Conservation (phyloP, 2,113 vertebrate genomes). For the Passer domesticus region DNA sequence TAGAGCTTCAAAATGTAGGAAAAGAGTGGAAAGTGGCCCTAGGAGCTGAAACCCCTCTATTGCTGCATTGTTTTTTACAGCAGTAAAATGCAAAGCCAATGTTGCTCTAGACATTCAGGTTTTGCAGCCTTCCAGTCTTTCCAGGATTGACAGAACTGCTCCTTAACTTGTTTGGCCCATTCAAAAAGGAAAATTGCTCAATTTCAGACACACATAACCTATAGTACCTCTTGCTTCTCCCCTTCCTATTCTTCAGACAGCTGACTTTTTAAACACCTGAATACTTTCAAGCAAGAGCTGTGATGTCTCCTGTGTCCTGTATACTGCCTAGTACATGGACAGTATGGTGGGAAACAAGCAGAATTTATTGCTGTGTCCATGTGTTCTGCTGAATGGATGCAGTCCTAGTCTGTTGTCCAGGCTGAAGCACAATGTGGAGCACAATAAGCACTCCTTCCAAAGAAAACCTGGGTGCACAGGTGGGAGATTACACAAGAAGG, state of each 20-base stretch:
- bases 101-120: background rate
- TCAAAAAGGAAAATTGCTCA: background rate
- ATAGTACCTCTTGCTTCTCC: background rate
- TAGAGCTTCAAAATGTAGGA: background rate
- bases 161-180: background rate
- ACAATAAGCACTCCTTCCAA: background rate
- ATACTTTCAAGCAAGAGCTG: background rate
- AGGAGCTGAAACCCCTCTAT: background rate
- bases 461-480: background rate
- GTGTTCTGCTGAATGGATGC: background rate
- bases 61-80: background rate
- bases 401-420: background rate
- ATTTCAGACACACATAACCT: background rate
- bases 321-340: background rate
- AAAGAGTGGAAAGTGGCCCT: background rate
- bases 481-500: background rate
- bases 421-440: background rate
- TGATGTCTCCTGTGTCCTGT: background rate
- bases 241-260: background rate
- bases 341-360: background rate
- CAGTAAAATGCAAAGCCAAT: background rate
- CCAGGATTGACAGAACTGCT: background rate
- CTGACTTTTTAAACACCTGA: background rate
- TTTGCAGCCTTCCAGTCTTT: background rate
- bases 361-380: background rate